Percentiles rank a stretch among this genome's conserved stretches.
Evolutionary conservation across 2,888 invertebrate species (phyloP).

Genomic region (Platyscelio sp.): DNA sequence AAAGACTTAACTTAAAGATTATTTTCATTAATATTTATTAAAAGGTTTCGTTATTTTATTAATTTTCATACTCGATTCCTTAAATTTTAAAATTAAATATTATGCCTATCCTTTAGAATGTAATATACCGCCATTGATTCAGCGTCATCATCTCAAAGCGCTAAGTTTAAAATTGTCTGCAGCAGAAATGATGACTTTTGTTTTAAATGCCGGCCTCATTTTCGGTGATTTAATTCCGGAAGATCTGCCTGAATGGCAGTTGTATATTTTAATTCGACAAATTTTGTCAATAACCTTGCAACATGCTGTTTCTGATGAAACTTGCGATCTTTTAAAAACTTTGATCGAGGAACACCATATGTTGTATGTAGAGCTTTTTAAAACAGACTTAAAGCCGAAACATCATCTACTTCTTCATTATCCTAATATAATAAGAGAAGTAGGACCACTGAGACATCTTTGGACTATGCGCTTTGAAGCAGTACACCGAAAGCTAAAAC

Average conservation of each 20-base stretch:
- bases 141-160: slow-evolving; percentile 25
- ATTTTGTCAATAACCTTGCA: slow-evolving; percentile 33
- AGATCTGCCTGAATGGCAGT: slow-evolving; percentile 23
- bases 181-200: slow-evolving; percentile 48
- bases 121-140: slow-evolving; percentile 66
- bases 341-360: slow-evolving; percentile 24
- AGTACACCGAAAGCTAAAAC: slow-evolving; percentile 31
- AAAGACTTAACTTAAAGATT: too few relatives aligned
- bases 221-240: slow-evolving; percentile 44
- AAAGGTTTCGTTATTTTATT: slow-evolving; percentile 34
- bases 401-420: slow-evolving; percentile 49
- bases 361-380: slow-evolving; percentile 44
- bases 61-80: slow-evolving; percentile 13
- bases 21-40: slow-evolving; percentile 37
- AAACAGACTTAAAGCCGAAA: slow-evolving; percentile 59
- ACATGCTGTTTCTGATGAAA: background rate
- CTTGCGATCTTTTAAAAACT: slow-evolving; percentile 44
- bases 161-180: slow-evolving; percentile 64
- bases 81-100: slow-evolving; percentile 54
- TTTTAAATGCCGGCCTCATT: slow-evolving; percentile 25
- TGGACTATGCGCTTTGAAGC: slow-evolving; percentile 42
- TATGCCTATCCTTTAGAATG: slow-evolving; percentile 33
- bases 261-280: slow-evolving; percentile 44
- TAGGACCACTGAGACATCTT: slow-evolving; percentile 29
- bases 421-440: slow-evolving; percentile 36